A percentile compares a stretch with the other conserved stretches of the same genome.
phyloP scores from a whole-genome alignment of 2,113 vertebrate genomes.

The Xenotilapia leptura region DNA sequence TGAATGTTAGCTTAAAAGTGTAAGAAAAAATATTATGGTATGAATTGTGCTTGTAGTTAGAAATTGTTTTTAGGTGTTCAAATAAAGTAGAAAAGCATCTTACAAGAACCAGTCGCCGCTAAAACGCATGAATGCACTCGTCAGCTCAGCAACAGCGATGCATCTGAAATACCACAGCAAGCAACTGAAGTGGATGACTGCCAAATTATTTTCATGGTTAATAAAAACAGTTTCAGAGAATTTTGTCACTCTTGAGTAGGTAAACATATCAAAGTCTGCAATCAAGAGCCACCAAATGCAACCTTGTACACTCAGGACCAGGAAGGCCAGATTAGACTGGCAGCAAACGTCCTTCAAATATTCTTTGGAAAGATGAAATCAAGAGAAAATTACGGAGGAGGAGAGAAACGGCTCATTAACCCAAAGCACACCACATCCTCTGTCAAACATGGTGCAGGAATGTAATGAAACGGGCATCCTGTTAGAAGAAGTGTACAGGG shows the following conservation, averaged over 20 bases:
- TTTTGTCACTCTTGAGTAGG: accelerated
- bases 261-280: not conserved
- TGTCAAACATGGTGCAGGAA: not conserved
- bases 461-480: not conserved
- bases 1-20: not conserved
- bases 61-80: not conserved
- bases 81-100: not conserved
- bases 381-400: not conserved
- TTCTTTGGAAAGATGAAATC: not conserved
- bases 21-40: accelerated
- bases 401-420: not conserved
- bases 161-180: not conserved
- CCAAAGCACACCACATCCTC: not conserved
- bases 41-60: not conserved
- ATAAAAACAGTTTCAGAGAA: not conserved
- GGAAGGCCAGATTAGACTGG: not conserved
- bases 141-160: not conserved
- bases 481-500: not conserved
- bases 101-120: accelerated
- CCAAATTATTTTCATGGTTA: not conserved
- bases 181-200: not conserved
- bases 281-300: not conserved
- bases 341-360: not conserved
- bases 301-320: not conserved
- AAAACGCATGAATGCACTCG: accelerated